Conservation (phyloP, 1,140 invertebrate species). For the Drosophila cardini region DNA sequence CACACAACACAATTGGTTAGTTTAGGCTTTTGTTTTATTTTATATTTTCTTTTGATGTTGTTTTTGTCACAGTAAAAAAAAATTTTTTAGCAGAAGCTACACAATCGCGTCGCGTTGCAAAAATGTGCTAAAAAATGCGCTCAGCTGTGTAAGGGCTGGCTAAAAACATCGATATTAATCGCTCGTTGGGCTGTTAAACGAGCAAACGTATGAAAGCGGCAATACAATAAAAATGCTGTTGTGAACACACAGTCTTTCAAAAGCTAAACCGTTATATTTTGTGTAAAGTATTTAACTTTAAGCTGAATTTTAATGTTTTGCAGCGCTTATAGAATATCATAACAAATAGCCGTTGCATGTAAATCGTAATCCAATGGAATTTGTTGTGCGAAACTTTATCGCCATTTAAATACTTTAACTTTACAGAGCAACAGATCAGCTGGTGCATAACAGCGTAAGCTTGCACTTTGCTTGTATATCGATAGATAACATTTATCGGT, state of each 20-base stretch:
- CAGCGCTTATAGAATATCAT: too few species aligned
- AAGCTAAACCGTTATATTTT: neutral
- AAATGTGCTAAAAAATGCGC: conserved; percentile 71
- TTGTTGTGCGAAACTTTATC: neutral
- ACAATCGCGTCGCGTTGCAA: conserved; percentile 52
- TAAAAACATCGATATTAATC: conserved; percentile 39
- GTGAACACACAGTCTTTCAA: too few species aligned
- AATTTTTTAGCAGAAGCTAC: conserved; percentile 59
- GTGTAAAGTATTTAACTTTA: neutral
- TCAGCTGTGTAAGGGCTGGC: conserved; percentile 47
- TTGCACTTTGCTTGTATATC: neutral
- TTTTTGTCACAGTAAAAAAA: conserved; percentile 80
- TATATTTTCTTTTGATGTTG: conserved; percentile 40
- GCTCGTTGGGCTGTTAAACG: neutral
- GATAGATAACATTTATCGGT: neutral
- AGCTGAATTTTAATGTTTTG: neutral
- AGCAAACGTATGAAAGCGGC: too few species aligned
- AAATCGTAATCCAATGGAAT: neutral
- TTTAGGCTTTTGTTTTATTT: conserved; percentile 28
- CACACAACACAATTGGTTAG: conserved; percentile 38
- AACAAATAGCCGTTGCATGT: too few species aligned
- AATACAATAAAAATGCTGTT: neutral
- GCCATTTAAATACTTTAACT: neutral
- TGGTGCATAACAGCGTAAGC: neutral
- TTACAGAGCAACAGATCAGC: neutral